phyloP scores from a whole-genome alignment of 2,113 vertebrate genomes.

The Geothlypis trichas region DNA sequence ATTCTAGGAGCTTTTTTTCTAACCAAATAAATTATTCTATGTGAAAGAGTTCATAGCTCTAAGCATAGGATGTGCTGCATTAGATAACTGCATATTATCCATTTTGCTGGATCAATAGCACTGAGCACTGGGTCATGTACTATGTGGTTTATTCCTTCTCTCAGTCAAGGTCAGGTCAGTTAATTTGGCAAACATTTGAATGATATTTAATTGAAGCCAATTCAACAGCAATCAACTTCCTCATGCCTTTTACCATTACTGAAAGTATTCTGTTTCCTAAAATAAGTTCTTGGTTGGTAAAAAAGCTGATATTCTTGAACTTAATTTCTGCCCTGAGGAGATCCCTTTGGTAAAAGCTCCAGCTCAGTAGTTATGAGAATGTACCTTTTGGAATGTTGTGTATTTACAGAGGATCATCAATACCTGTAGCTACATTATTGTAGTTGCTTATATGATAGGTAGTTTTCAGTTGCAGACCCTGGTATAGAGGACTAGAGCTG shows the following conservation, averaged over 20 bases:
- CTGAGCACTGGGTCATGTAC: not conserved
- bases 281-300: not conserved
- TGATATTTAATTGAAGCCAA: not conserved
- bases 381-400: not conserved
- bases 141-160: not conserved
- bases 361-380: not conserved
- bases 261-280: not conserved
- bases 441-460: not conserved
- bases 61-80: not conserved
- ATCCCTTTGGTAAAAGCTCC: not conserved
- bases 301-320: not conserved
- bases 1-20: not conserved
- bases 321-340: not conserved
- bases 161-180: not conserved
- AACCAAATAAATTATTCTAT: not conserved
- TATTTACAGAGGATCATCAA: not conserved
- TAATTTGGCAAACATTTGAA: not conserved
- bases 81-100: not conserved
- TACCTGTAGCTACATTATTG: not conserved
- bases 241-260: not conserved
- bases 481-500: not conserved
- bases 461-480: not conserved
- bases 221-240: not conserved
- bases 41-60: not conserved
- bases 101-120: not conserved